Base-by-base conservation (phyloP, 2,888 invertebrate species). In the Callyntrura sp. region DNA sequence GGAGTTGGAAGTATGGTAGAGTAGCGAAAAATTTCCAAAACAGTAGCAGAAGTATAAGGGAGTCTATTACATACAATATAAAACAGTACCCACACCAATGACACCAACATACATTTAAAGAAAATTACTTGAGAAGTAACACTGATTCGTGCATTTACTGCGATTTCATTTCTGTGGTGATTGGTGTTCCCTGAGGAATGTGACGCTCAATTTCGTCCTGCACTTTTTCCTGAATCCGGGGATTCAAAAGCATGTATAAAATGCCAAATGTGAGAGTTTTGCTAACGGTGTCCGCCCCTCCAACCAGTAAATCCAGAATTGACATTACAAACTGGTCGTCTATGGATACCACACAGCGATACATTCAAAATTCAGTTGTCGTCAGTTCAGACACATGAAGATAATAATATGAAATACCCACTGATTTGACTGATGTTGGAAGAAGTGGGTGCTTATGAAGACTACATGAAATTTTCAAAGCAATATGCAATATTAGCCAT, bases 241-340 rank as follows among this genome's bases (percentile, higher is more conserved):
- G 90, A 57, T 87, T n/a, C 8, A 78, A 14, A 1, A 87, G 11
- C 62, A 86, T 86, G 55, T 86, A 81, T 43, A 86, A 43, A 4
- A 86, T 14, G 17, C 35, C 25, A 68, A 79, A 86, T 0, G 35
- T 20, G 12, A 86, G 20, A n/a, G 68, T 55, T 51, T 92, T 92
- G 8, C 91, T 91, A 1, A 93, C 93, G 5, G 93, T 93, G 73
- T 93, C 94, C 5, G 91, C 81, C 12, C 87, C 92, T 25, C 43
- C 35, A 43, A 70, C 28, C 6, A 9, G 14, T 70, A 70, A 17
- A 23, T 85, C 85, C 60, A 85, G 43, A 60, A 76, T 55, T 12
- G 76, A 73, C 1, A 85, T 4, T 2, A 85, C 17, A 17, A 85
- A 17, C 28, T 85, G 73, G 17, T 85, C 73, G 17, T 85, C 84